Evolutionary conservation across 92 coral and sea anemone genomes (phyloP).

Genomic region (Actinostola sp.): DNA sequence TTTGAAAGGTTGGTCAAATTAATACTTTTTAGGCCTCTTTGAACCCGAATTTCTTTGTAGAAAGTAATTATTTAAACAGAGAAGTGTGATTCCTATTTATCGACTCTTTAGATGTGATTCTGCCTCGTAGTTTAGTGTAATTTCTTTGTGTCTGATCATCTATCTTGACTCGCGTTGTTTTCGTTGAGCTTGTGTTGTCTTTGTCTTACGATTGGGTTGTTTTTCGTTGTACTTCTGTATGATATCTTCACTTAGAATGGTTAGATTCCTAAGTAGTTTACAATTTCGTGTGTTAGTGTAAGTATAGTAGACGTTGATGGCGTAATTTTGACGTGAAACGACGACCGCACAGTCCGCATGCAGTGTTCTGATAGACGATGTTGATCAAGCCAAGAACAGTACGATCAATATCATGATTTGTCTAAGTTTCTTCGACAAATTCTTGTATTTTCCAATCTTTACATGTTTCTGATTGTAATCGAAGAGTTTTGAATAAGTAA

Average conservation of each 20-base stretch:
- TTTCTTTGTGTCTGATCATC: background rate
- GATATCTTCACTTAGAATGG: background rate
- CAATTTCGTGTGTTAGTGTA: background rate
- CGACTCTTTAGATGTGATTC: background rate
- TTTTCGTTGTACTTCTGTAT: background rate
- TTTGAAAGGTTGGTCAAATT: background rate
- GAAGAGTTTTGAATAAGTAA: background rate
- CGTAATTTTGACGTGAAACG: no score
- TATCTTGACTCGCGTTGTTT: background rate
- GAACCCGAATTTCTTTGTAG: background rate
- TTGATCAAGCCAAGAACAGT: no score
- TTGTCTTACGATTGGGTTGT: conserved; percentile 1
- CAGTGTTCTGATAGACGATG: no score
- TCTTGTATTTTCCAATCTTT: no score
- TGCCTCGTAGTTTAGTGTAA: background rate
- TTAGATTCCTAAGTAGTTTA: background rate
- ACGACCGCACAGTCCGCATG: no score
- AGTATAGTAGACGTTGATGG: background rate
- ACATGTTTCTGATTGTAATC: no score
- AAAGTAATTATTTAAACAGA: background rate
- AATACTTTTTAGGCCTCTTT: background rate
- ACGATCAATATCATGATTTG: no score
- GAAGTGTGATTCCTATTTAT: background rate
- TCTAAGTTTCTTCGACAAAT: no score
- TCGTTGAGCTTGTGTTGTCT: background rate